phyloP scores from a whole-genome alignment of 2,797 vertebrate species.

The Nannoperca obscura region DNA sequence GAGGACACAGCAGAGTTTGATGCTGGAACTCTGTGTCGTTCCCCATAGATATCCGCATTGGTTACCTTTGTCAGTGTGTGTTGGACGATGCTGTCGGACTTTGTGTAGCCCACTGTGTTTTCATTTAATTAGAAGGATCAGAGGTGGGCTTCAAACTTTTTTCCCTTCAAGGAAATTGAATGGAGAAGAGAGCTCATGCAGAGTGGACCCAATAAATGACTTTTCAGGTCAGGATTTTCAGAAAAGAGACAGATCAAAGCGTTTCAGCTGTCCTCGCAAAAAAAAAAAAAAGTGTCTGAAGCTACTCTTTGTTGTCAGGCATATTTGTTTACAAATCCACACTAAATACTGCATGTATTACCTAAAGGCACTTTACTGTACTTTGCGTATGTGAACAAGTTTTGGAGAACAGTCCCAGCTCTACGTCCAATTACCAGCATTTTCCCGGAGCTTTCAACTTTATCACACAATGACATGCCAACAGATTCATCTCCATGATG shows the following conservation, averaged over 20 bases:
- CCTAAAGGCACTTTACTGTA: not conserved
- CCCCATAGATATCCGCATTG: slow-evolving; percentile 64
- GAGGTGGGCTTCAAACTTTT: slow-evolving; percentile 76
- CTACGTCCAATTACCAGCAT: not conserved
- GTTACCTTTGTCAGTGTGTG: slow-evolving; percentile 48
- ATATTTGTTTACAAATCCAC: slow-evolving; percentile 42
- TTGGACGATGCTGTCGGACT: slow-evolving; percentile 44
- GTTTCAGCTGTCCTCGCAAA: slow-evolving; percentile 24
- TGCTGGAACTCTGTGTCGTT: slow-evolving; percentile 61
- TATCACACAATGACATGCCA: not conserved
- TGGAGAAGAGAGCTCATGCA: slow-evolving; percentile 70
- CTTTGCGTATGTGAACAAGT: not conserved
- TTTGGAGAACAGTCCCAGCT: not conserved
- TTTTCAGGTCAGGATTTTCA: slow-evolving; percentile 64
- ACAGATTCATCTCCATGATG: not conserved
- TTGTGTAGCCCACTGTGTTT: slow-evolving; percentile 79
- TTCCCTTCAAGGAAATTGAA: slow-evolving; percentile 74
- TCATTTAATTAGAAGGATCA: slow-evolving; percentile 86
- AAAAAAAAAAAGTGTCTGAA: not conserved
- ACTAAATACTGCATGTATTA: slow-evolving; percentile 14
- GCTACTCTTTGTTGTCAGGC: slow-evolving; percentile 36
- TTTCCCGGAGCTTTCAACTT: not conserved
- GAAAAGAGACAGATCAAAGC: slow-evolving; percentile 65
- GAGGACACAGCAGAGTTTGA: slow-evolving; percentile 69
- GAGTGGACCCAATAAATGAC: slow-evolving; percentile 74